Percentiles rank a stretch among this genome's conserved stretches.
These are phyloP conservation scores for Pecten maximus DNA, from an alignment of 2,888 invertebrate genomes.

Conservation along the genomic window DNA sequence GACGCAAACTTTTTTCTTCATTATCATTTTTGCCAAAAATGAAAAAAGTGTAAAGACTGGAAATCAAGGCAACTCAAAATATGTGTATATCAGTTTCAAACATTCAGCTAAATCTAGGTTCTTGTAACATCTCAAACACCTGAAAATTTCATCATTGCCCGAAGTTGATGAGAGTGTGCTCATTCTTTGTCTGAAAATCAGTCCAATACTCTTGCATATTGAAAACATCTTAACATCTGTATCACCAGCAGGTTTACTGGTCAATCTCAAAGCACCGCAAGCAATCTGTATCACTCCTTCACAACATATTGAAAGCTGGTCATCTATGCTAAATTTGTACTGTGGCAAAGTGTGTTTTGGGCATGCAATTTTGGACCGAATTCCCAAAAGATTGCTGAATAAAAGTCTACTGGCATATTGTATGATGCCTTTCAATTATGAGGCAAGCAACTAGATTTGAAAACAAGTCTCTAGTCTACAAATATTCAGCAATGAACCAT, in stretches of 20 bases:
- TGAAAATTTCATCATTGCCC: not conserved
- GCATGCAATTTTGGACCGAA: not conserved
- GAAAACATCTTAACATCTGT: not conserved
- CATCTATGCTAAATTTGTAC: conserved; percentile 23
- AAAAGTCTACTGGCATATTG: not conserved
- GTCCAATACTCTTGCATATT: not conserved
- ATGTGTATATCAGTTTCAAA: not conserved
- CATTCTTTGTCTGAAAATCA: not conserved
- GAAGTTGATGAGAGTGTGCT: not conserved
- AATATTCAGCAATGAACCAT: not conserved
- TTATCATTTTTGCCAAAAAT: conserved; percentile 9
- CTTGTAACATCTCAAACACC: not conserved
- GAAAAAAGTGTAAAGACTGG: not conserved
- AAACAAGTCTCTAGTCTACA: not conserved
- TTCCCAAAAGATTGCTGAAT: not conserved
- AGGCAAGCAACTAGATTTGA: not conserved
- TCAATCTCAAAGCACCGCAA: not conserved
- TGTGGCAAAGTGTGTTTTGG: not conserved
- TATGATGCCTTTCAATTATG: not conserved
- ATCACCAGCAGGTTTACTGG: conserved; percentile 33
- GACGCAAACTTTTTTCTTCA: conserved; percentile 35
- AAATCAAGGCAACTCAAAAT: conserved; percentile 2
- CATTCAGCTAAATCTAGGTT: conserved; percentile 33
- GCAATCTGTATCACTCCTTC: conserved; percentile 38
- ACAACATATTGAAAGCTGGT: conserved; percentile 27